Evolutionary conservation across 2,797 vertebrate species (phyloP).

Genomic region (Galagoides demidoff): DNA sequence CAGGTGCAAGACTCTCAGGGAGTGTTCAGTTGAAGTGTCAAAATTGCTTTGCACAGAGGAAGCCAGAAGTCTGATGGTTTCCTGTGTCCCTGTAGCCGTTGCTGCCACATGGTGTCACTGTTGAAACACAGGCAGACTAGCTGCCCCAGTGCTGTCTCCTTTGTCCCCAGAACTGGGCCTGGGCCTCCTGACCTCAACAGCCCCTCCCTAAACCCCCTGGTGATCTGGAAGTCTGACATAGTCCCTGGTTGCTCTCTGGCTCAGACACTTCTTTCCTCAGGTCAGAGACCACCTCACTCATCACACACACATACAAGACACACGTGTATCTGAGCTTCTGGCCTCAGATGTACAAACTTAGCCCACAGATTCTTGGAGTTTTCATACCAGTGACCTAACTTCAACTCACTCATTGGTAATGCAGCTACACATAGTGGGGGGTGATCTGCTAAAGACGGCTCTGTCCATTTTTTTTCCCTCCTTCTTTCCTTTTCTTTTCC

Average conservation of each 20-base stretch:
- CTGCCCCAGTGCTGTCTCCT: background rate
- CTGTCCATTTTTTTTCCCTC: background rate
- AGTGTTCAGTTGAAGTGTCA: background rate
- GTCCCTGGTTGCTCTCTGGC: background rate
- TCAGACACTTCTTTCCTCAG: background rate
- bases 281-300: background rate
- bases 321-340: background rate
- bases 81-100: background rate
- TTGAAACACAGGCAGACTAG: slow-evolving; percentile 71
- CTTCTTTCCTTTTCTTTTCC: too few species aligned
- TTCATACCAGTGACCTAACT: background rate
- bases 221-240: background rate
- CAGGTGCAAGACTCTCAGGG: background rate
- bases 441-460: background rate
- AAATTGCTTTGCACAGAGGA: background rate
- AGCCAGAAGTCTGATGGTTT: background rate
- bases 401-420: background rate
- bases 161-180: background rate
- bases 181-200: background rate
- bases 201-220: background rate
- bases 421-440: background rate
- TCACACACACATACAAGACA: too few species aligned
- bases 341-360: background rate
- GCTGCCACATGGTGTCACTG: slow-evolving; percentile 81
- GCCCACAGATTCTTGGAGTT: background rate